Base-by-base conservation (phyloP, 2,113 vertebrate species). In the Hippocampus comes region DNA sequence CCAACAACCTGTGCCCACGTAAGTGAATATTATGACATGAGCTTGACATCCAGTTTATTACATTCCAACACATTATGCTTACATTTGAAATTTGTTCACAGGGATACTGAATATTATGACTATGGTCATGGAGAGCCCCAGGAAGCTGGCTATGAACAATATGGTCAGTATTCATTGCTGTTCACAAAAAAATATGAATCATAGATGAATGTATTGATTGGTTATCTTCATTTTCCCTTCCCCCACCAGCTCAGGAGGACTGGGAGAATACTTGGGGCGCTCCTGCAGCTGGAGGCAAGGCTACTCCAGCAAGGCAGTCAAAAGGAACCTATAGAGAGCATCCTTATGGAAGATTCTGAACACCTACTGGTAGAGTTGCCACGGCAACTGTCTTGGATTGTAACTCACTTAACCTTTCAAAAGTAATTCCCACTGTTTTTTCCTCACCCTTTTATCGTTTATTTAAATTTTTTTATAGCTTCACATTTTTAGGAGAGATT, bases 101-200 rank as follows among this genome's bases (percentile, higher is more conserved):
- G 97, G 77, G 96, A 98, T 41, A 97, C 96, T 67, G 96, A 99
- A 85, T 99, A 99, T 90, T 98, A 98, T 82, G 97, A 99, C 86
- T 99, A 99, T 55, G 96, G 96, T 83, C 97, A 99, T 4, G 97
- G 97, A 75, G 97, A 99, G 74, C 92, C 94, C 68, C 95, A 95
- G 83, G 96, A 98, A 43, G 3, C 84, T 56, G 90, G 93, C 34
- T 99, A 98, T 49, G 95, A 97, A 85, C 88, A 93, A 76, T 99
- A 99, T 82, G 94, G 97, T 98, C 94, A 86, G 91, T 23, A 14
- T 8, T n/a, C 7, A 15, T n/a, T 9, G 9, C 15, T 2, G 1
- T 49, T 68, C 12, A 5, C 6, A 5, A 5, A 17, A 14, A 18
- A 20, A 51, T 51, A 6, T 51, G 48, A 51, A 17, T 18, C 5